These are phyloP conservation scores for Drosophila ogumai DNA, from an alignment of 1,140 invertebrate genomes.

Conservation along the genomic window DNA sequence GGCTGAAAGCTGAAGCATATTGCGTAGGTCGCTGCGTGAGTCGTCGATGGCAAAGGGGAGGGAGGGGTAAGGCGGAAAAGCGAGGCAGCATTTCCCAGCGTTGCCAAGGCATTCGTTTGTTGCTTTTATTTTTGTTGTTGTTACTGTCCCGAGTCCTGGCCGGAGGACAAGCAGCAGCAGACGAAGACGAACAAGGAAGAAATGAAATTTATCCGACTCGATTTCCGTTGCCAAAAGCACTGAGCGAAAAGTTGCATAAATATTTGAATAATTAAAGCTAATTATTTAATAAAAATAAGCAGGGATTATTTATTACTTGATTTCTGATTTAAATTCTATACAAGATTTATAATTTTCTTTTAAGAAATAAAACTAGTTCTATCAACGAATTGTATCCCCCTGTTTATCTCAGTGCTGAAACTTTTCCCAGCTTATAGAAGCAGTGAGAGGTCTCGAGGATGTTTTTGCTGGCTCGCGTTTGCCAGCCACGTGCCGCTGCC, in stretches of 20 bases:
- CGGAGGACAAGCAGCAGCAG: conserved; percentile 49
- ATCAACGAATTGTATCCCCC: background rate
- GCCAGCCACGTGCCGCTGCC: conserved; percentile 63
- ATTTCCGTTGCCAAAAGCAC: conserved; percentile 61
- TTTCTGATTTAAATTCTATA: background rate
- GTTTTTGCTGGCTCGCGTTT: conserved; percentile 58
- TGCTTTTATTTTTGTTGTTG: conserved; percentile 13
- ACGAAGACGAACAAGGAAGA: conserved; percentile 23
- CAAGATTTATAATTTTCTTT: background rate
- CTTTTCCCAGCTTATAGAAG: background rate
- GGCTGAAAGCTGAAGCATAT: conserved; percentile 78
- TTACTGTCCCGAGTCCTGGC: conserved; percentile 39
- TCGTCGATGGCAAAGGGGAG: conserved; percentile 5
- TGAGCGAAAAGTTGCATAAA: conserved; percentile 12
- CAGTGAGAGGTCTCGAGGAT: conserved; percentile 7
- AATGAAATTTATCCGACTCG: conserved; percentile 78
- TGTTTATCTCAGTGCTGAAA: conserved; percentile 11
- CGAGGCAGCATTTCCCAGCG: conserved; percentile 24
- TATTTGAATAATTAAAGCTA: background rate
- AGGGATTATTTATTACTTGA: no score
- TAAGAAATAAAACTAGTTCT: background rate
- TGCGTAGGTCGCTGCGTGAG: conserved; percentile 80
- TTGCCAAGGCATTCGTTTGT: conserved; percentile 63
- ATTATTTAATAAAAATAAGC: conserved; percentile 4
- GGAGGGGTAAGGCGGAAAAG: conserved; percentile 2